Base-by-base conservation (phyloP, 2,797 vertebrate genomes). In the Kryptopterus vitreolus region DNA sequence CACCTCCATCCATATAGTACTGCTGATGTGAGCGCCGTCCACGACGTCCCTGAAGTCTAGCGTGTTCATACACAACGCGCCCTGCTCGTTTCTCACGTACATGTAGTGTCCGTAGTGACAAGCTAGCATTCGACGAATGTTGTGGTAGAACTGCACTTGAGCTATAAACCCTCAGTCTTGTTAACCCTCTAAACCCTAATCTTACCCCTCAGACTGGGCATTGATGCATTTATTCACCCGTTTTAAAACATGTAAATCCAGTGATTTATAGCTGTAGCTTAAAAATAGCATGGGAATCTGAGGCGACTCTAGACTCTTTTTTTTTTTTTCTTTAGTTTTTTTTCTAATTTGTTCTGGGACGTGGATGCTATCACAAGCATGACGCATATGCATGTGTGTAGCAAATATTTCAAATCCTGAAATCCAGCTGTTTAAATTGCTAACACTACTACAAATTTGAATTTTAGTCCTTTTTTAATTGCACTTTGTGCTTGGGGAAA, bases 251-350 rank as follows among this genome's bases (percentile, higher is more conserved):
- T 86, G 73, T 88, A 89, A 88, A 78, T 74, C 84, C 83, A 78
- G 84, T 81, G 79, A 86, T 61, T 53, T 52, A 43, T 38, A 50
- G 57, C 65, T 13, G 53, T 66, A 69, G 75, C 55, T 77, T 78
- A 35, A 66, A 65, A 35, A 80, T 85, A 87, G 87, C 88, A 89
- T 92, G 88, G 85, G 85, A 70, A 68, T 85, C 87, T 80, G 79
- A 85, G 71, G 83, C 16, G 81, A 86, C 76, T 84, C 46, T 50
- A 11, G 46, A 53, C n/a, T n/a, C n/a, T n/a, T n/a, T n/a, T n/a
- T n/a, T n/a, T n/a, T n/a, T n/a, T n/a, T n/a, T n/a, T n/a, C n/a
- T n/a, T n/a, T 33, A 11, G 61, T 68, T 84, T 11, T 79, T 70
- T 3, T 79, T 15, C 11, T 50, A 52, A 24, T 13, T 7, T 15